Percentiles rank a stretch among this genome's conserved stretches.
phyloP scores from a whole-genome alignment of 2,797 vertebrate species.

The Bryconaethiops microstoma region DNA sequence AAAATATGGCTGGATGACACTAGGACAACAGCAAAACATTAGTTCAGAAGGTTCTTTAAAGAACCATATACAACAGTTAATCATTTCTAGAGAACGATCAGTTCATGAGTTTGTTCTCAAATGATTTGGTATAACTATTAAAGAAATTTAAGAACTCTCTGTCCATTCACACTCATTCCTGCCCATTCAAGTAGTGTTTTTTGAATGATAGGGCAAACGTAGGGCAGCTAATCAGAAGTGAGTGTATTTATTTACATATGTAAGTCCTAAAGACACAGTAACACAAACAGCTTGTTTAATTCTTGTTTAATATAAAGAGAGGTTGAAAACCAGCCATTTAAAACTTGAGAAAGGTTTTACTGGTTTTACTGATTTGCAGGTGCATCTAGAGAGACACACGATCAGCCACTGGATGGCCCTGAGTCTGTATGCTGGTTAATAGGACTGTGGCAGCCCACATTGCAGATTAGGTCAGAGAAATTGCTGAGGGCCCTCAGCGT shows the following conservation, averaged over 20 bases:
- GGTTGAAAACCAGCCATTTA: no score
- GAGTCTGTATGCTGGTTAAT: constrained; percentile 39
- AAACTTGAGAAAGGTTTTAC: not conserved
- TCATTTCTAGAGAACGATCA: no score
- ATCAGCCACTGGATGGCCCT: not conserved
- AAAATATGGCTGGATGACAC: no score
- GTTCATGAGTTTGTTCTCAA: no score
- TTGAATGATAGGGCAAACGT: no score
- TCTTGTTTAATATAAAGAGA: not conserved
- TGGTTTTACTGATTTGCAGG: not conserved
- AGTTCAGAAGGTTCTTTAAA: no score
- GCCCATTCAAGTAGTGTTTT: no score
- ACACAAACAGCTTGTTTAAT: not conserved
- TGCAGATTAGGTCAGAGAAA: constrained; percentile 47
- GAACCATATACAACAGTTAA: no score
- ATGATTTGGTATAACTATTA: no score
- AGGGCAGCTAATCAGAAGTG: no score
- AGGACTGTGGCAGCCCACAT: constrained; percentile 28
- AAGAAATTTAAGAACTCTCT: not conserved
- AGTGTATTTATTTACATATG: no score
- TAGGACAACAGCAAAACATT: no score
- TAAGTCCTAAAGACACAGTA: not conserved
- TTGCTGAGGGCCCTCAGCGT: constrained; percentile 29
- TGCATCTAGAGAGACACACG: not conserved
- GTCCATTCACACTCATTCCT: not conserved